phyloP scores from a whole-genome alignment of 2,888 invertebrate species.

The Pyrrhosoma nymphula region DNA sequence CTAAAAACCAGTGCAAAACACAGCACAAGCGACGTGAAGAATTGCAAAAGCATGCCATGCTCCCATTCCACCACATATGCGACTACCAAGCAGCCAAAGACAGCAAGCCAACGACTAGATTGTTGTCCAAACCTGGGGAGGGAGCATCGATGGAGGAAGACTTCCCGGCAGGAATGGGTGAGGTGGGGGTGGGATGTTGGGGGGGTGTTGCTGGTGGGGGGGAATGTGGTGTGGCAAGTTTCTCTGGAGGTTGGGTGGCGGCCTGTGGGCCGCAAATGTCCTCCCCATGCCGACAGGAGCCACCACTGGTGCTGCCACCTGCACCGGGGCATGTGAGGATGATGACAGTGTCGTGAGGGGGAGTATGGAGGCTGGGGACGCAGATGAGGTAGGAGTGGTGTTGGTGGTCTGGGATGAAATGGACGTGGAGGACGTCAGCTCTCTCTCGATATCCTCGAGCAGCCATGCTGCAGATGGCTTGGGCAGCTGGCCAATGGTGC shows the following conservation, averaged over 20 bases:
- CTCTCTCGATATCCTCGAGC: slow-evolving; percentile 71
- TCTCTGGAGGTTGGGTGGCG: slow-evolving; percentile 32
- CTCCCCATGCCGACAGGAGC: slow-evolving; percentile 27
- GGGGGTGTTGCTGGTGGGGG: slow-evolving; percentile 49
- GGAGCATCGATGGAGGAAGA: slow-evolving; percentile 52
- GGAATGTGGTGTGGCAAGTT: slow-evolving; percentile 52
- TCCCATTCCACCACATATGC: background rate
- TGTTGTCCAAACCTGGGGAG: slow-evolving; percentile 54
- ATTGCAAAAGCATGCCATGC: slow-evolving; percentile 18
- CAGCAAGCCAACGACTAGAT: background rate
- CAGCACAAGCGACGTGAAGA: background rate
- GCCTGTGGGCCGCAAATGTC: slow-evolving; percentile 16
- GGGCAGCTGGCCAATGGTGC: slow-evolving; percentile 74
- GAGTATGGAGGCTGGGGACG: slow-evolving; percentile 52
- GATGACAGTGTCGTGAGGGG: slow-evolving; percentile 63
- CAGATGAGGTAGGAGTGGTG: slow-evolving; percentile 74
- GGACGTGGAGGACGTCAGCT: slow-evolving; percentile 69
- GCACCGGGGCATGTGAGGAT: slow-evolving; percentile 64
- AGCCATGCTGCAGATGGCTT: slow-evolving; percentile 72
- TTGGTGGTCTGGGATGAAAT: slow-evolving; percentile 72
- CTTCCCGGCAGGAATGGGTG: slow-evolving; percentile 49
- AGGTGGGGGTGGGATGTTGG: slow-evolving; percentile 49
- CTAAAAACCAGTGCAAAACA: too few relatives aligned
- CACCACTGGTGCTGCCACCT: slow-evolving; percentile 30
- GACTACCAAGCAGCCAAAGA: background rate